These are phyloP conservation scores for Cephalopterus ornatus DNA, from an alignment of 2,113 vertebrate species.

Conservation along the genomic window DNA sequence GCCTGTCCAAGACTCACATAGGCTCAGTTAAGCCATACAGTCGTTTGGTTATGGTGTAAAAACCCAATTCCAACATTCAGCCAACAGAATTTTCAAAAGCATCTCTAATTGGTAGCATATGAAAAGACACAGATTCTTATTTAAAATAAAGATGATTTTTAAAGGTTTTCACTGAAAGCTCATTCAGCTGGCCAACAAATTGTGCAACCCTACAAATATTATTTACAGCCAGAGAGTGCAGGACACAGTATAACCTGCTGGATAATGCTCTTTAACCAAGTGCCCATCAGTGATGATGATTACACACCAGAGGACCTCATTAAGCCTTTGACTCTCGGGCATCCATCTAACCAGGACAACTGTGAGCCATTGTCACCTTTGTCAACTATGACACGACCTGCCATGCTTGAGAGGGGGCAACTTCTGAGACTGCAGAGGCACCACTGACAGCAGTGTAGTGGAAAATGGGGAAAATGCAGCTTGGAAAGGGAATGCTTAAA, in stretches of 20 bases:
- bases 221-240: background rate
- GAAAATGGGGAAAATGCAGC: background rate
- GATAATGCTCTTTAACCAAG: constrained; percentile 27
- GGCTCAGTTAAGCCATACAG: background rate
- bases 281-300: constrained; percentile 43
- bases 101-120: background rate
- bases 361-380: background rate
- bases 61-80: background rate
- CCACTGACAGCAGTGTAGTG: background rate
- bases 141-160: background rate
- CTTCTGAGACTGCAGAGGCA: background rate
- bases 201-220: background rate
- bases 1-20: background rate
- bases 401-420: background rate
- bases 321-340: constrained; percentile 29
- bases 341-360: constrained; percentile 30
- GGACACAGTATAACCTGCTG: background rate
- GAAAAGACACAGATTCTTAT: background rate
- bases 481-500: background rate
- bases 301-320: constrained; percentile 50
- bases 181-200: background rate
- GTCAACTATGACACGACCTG: background rate
- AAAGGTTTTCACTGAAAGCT: background rate
- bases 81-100: background rate
- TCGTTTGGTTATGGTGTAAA: background rate